Percentiles rank a stretch among this genome's conserved stretches.
Evolutionary conservation across 2,797 vertebrate species (phyloP).

Genomic region (Emys orbicularis): DNA sequence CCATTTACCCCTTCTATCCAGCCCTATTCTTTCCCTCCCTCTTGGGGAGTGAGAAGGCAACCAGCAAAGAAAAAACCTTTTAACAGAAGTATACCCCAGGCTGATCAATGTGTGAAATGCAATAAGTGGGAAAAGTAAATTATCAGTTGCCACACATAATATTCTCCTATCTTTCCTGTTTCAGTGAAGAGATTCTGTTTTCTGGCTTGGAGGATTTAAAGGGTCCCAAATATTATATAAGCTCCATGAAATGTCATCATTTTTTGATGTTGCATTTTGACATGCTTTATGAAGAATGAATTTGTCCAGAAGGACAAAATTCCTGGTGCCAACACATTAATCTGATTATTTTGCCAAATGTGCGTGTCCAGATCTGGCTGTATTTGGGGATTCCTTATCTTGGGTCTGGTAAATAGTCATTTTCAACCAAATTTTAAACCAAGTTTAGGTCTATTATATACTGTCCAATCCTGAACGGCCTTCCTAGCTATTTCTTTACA

Average conservation of each 20-base stretch:
- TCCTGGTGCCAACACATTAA: not conserved
- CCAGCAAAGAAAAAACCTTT: not conserved
- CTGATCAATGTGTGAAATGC: not conserved
- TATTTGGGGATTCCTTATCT: not conserved
- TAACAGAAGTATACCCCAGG: not conserved
- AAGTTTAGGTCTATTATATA: too few species aligned
- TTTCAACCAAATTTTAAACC: not conserved
- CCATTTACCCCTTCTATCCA: not conserved
- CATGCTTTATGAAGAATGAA: not conserved
- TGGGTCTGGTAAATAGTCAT: not conserved
- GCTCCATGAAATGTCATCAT: not conserved
- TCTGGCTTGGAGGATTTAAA: not conserved
- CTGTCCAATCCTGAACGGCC: not conserved
- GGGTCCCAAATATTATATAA: not conserved
- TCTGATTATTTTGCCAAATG: not conserved
- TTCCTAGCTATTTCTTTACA: not conserved
- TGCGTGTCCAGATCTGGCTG: not conserved
- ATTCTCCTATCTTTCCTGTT: not conserved
- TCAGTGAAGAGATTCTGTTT: not conserved
- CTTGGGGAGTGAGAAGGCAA: accelerated
- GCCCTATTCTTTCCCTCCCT: not conserved
- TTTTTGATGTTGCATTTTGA: not conserved
- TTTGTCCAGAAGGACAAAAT: not conserved
- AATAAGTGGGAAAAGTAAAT: accelerated
- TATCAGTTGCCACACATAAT: not conserved